A percentile compares a stretch with the other conserved stretches of the same genome.
phyloP scores from a whole-genome alignment of 2,113 vertebrate genomes.

The Leptodactylus fuscus region DNA sequence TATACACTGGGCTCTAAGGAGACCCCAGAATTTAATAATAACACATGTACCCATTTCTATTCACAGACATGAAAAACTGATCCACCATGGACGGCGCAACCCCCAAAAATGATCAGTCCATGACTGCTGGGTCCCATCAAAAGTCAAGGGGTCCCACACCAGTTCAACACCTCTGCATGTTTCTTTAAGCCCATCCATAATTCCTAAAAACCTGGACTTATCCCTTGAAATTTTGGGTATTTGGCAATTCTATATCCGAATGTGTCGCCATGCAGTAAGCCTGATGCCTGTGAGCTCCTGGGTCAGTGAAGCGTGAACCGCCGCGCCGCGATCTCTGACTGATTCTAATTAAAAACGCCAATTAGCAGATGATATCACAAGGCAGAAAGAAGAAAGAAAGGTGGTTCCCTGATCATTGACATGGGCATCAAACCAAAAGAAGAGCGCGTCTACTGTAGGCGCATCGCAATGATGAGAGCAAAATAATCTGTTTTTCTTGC shows the following conservation, averaged over 20 bases:
- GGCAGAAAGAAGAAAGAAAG: not conserved
- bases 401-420: slow-evolving; percentile 11
- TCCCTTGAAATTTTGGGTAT: not conserved
- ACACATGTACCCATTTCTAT: too few species aligned
- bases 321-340: slow-evolving; percentile 43
- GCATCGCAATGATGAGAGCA: not conserved
- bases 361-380: slow-evolving; percentile 48
- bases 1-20: too few species aligned
- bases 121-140: too few species aligned
- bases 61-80: too few species aligned
- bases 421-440: not conserved
- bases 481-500: not conserved
- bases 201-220: not conserved
- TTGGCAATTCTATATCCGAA: not conserved
- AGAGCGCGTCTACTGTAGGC: not conserved
- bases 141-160: too few species aligned
- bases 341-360: slow-evolving; percentile 57
- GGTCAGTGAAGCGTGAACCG: slow-evolving; percentile 24
- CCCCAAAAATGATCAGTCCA: too few species aligned
- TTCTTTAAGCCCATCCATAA: not conserved
- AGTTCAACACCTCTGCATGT: too few species aligned
- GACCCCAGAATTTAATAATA: too few species aligned
- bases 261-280: not conserved
- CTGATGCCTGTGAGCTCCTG: not conserved
- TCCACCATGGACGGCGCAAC: too few species aligned